Conservation (phyloP, 2,888 invertebrate species). For the Monoplex corrugatus region DNA sequence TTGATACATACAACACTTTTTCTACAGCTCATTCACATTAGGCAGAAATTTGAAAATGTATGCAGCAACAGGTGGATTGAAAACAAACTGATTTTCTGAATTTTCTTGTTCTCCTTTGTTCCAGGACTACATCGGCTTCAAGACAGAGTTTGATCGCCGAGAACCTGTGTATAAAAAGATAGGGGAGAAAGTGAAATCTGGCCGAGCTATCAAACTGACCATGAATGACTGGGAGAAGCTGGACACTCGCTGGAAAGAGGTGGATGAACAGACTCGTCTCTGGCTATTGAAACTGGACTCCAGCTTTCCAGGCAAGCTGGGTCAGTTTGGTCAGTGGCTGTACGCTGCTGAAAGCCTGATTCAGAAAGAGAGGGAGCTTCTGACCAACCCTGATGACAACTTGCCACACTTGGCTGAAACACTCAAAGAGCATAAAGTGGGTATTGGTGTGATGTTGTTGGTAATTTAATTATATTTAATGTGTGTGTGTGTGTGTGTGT, state of each 20-base stretch:
- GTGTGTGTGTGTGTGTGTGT: no score
- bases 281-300: constrained; percentile 96
- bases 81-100: no score
- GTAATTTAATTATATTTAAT: no score
- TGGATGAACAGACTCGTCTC: constrained; percentile 84
- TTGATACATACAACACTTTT: no score
- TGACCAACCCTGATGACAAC: constrained; percentile 80
- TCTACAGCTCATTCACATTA: no score
- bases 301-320: constrained; percentile 91
- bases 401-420: constrained; percentile 2
- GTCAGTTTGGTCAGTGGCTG: constrained; percentile 93
- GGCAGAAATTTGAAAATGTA: no score
- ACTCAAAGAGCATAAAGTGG: constrained; percentile 42
- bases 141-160: constrained; percentile 89
- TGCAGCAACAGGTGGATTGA: no score
- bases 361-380: constrained; percentile 83
- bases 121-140: constrained; percentile 90
- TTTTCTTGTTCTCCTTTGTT: constrained; percentile 46
- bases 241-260: constrained; percentile 90
- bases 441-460: background rate
- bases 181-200: constrained; percentile 90
- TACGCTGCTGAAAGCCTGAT: constrained; percentile 86
- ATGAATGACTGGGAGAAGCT: constrained; percentile 93
- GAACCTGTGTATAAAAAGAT: constrained; percentile 89
- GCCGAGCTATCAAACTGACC: constrained; percentile 91